Evolutionary conservation across 2,113 vertebrate species (phyloP), one percentile per base, ranked within the genome.

Genomic region (Monopterus albus): DNA sequence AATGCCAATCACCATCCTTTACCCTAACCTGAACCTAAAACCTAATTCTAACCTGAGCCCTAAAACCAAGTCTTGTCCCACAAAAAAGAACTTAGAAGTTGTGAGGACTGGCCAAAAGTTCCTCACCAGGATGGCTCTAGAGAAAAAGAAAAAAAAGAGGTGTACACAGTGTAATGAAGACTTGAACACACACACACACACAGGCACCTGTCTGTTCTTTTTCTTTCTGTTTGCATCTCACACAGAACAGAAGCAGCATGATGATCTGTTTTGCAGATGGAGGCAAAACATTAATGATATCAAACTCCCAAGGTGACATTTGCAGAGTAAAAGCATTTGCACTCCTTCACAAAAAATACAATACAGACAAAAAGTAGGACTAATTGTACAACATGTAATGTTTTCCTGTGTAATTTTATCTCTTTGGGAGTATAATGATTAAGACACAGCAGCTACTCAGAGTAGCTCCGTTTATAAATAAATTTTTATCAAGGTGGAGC

Each of bases 281-380:
- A 88, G 74, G 77, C 71, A 85, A 80, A 89, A 87, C 69, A 58
- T 38, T 82, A 86, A 87, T 88, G 70, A 85, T 87, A 87, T 88
- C 62, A 83, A 82, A 78, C 65, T 85, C 76, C 82, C 72, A 72
- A 49, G 75, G 85, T 88, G 84, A 91, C 82, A 90, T 79, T 83
- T 74, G 74, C 63, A 67, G 58, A 81, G 59, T 66, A 36, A 63
- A 62, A 58, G 56, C 68, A 72, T 87, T 83, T 77, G 67, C 72
- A 69, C 61, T 72, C 33, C 56, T 75, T 49, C 28, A 47, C 65
- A 47, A 26, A 26, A 79, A 58, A 25, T 14, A 43, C 23, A 56
- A 49, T 4, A 63, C 21, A 38, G 31, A 35, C 43, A 58, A 76
- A 60, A 77, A 76, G 63, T 21, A 2, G 21, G 42, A 50, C 23